A percentile compares a stretch with the other conserved stretches of the same genome.
These are phyloP conservation scores for Numenius phaeopus DNA, from an alignment of 2,797 vertebrate species.

Conservation along the genomic window DNA sequence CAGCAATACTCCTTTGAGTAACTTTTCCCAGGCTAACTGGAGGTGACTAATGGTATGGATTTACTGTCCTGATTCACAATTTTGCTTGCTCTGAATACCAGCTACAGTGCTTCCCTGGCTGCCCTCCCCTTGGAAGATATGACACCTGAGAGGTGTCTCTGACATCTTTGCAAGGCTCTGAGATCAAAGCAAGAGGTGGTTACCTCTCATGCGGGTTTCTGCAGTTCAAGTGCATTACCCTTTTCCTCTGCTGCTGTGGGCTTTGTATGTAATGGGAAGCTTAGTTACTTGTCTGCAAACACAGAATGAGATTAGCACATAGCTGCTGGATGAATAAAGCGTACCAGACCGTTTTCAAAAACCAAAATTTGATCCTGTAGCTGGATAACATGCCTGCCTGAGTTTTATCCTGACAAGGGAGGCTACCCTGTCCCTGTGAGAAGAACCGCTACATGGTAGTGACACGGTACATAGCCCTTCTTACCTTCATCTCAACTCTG, in stretches of 20 bases:
- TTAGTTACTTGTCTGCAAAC: background rate
- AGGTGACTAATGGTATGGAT: background rate
- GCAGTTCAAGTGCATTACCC: background rate
- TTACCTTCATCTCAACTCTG: background rate
- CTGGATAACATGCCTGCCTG: background rate
- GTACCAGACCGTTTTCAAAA: background rate
- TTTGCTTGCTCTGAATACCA: background rate
- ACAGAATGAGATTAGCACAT: background rate
- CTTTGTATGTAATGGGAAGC: background rate
- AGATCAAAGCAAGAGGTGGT: background rate
- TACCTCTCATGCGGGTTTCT: fast-evolving
- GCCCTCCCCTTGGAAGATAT: background rate
- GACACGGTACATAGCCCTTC: background rate
- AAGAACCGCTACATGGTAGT: fast-evolving
- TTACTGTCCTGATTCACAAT: background rate
- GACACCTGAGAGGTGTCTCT: background rate
- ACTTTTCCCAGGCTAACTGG: background rate
- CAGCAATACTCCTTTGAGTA: fast-evolving
- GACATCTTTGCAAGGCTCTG: background rate
- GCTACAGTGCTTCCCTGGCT: background rate
- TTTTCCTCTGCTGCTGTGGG: too few species aligned
- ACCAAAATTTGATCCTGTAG: background rate
- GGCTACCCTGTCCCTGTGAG: background rate
- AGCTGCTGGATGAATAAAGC: background rate
- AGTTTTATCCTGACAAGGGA: background rate